These are phyloP conservation scores for Tyrannus savana DNA, from an alignment of 2,113 vertebrate species.

Conservation along the genomic window DNA sequence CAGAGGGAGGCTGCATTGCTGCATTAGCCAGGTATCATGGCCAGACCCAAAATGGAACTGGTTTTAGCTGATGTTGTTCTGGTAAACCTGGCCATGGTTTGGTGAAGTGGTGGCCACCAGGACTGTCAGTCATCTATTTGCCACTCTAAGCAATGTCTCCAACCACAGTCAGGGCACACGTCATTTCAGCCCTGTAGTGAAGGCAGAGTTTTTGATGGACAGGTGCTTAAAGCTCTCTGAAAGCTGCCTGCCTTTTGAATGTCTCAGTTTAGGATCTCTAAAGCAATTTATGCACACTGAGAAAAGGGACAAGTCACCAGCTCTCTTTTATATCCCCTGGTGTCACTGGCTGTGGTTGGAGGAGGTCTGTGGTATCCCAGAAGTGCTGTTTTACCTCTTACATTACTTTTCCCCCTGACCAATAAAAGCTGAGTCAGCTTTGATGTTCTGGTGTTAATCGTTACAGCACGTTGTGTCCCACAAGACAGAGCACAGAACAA, in stretches of 20 bases:
- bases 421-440: slow-evolving; percentile 33
- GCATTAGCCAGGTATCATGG: not conserved
- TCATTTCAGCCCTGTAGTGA: not conserved
- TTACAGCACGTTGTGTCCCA: not conserved
- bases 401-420: not conserved
- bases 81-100: not conserved
- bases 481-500: not conserved
- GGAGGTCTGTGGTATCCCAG: not conserved
- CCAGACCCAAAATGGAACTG: not conserved
- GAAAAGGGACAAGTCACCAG: not conserved
- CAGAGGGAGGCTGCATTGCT: not conserved
- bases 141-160: not conserved
- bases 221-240: not conserved
- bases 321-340: not conserved
- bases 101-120: not conserved
- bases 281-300: not conserved
- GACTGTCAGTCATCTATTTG: not conserved
- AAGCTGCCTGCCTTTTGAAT: not conserved
- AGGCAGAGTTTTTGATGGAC: not conserved
- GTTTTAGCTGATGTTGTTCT: not conserved
- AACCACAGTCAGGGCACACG: not conserved
- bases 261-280: not conserved
- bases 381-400: not conserved
- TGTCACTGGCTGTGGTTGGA: not conserved
- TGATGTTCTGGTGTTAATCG: slow-evolving; percentile 44